A percentile compares a stretch with the other conserved stretches of the same genome.
Evolutionary conservation across 2,888 invertebrate species (phyloP).

Genomic region (Xestia ashworthii): DNA sequence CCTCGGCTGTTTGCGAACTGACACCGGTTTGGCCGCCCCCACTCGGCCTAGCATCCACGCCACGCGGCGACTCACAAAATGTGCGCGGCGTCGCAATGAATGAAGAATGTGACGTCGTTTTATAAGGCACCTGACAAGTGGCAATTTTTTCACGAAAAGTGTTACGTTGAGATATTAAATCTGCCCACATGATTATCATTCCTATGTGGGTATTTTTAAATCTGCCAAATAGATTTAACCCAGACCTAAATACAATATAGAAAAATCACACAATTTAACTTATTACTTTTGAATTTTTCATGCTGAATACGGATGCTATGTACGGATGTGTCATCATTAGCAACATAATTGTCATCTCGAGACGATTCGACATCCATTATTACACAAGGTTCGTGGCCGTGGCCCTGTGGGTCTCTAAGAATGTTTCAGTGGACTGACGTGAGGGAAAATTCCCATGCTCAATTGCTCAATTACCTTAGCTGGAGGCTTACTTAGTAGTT

Average conservation of each 20-base stretch:
- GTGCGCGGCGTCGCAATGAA: conserved; percentile 70
- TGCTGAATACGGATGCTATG: not conserved
- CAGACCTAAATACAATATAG: not conserved
- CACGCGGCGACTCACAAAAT: conserved; percentile 64
- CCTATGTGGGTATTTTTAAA: not conserved
- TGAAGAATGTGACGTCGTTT: conserved; percentile 69
- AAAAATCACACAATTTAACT: not conserved
- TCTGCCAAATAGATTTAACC: conserved; percentile 1
- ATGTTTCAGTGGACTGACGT: not conserved
- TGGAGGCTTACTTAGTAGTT: not conserved
- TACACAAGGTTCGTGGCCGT: not conserved
- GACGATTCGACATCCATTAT: not conserved
- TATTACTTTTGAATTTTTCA: not conserved
- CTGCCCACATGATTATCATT: not conserved
- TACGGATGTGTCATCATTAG: not conserved
- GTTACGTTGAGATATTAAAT: conserved; percentile 38
- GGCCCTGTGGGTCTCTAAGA: conserved; percentile 1
- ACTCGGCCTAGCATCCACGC: conserved; percentile 60
- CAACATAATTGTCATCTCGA: not conserved
- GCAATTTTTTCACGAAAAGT: conserved; percentile 39
- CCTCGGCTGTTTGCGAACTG: conserved; percentile 82
- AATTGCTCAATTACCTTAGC: conserved; percentile 38
- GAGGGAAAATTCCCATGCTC: conserved; percentile 30
- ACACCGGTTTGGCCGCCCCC: conserved; percentile 72
- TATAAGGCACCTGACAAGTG: conserved; percentile 50